Evolutionary conservation across 2,888 invertebrate genomes (phyloP), one percentile per base, ranked within the genome.

Genomic region (Tuberolachnus salignus): DNA sequence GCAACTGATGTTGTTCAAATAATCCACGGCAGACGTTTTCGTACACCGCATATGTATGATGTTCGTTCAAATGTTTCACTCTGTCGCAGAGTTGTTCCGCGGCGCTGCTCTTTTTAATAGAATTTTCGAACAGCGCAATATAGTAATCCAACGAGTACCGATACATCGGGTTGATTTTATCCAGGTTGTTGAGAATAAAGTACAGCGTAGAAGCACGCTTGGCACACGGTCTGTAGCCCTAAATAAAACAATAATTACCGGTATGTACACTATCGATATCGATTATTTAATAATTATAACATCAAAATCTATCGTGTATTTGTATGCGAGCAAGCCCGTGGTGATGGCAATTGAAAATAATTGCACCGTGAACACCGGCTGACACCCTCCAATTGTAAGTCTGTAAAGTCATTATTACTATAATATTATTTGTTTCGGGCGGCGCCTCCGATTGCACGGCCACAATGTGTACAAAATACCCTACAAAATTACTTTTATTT

Each of bases 91-190:
- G 86, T 83, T 91, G 89, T 1, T 86, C 83, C 78, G 89, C 89
- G 83, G 91, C 91, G 16, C 90, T 90, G 84, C 94, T 94, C 82
- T 92, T 92, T 82, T 92, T 92, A 82, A 96, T 95, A 49, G 95
- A 95, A 85, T 91, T 89, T 26, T 87, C 89, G 86, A 95, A 96
- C 1, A 95, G 87, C 74, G 91, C 89, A 80, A 92, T 92, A 86
- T 95, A 96, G 0, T 94, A 89, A 83, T 94, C 93, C 82, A 96
- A 86, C 0, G 95, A 93, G 86, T 94, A 96, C 85, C 95, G 94
- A 87, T 96, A 96, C 95, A 95, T 96, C 0, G 95, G 94, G 87
- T 96, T 95, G 82, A 96, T 94, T 80, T 90, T 89, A 3, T 92
- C 91, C 88, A 95, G 90, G 85, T 95, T 95, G 86, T 93, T 94